Evolutionary conservation across 2,888 invertebrate genomes (phyloP), one percentile per base, ranked within the genome.

Genomic region (Theristus sp.): DNA sequence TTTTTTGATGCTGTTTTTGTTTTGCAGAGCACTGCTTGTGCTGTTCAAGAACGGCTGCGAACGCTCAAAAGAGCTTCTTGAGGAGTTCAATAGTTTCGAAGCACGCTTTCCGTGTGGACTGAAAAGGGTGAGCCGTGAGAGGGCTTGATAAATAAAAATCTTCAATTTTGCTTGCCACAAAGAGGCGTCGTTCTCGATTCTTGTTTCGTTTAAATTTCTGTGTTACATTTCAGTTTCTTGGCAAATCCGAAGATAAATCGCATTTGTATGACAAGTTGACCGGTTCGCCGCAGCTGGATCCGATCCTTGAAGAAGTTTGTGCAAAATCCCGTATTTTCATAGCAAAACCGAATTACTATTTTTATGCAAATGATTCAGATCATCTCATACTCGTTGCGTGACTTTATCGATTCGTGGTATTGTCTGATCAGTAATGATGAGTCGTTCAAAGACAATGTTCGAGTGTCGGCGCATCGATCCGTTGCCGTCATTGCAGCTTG

Each of bases 391-490:
- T 60, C 68, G 10, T 65, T 71, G 24, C 66, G 71, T 1, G 72
- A 73, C 61, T 73, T 67, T 61, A 65, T 73, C 6, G 70, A 67
- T 46, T 63, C 66, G 3, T 72, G 73, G 73, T 72, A 72, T 61
- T 64, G 65, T 27, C 61, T 65, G 52, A 52, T 72, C 17, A 65
- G 69, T 6, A 65, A 64, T 24, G 71, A 72, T 29, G 60, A 61
- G 28, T n/a, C 64, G 26, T 68, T 72, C 54, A 64, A 65, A 28
- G 66, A 69, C 53, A 66, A 65, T 56, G 57, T 72, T 24, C 66
- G 67, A 56, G 52, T 69, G 49, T 68, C 68, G 0, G 63, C 69
- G 1, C 59, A 68, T 22, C 38, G 70, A 59, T 66, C 70, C 0
- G 62, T 73, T 6, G 63, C 67, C 1, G 67, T 67, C 1, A 60